Evolutionary conservation across 1,140 invertebrate species (phyloP), one percentile per base, ranked within the genome.

Genomic region (Tachypleus tridentatus): DNA sequence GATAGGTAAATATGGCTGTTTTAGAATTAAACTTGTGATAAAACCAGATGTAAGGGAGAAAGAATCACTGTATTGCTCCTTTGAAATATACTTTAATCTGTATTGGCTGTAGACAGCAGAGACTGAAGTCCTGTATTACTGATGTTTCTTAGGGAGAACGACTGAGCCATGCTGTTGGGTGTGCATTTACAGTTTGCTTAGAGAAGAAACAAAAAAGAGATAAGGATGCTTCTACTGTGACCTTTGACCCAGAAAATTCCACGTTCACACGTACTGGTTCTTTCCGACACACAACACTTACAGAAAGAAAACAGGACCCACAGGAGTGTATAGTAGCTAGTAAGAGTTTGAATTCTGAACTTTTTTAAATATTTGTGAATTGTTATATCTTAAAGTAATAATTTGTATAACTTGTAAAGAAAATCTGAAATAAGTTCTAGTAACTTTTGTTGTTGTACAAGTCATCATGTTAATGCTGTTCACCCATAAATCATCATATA

Each of bases 131-230:
- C 29, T 29, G 29, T 29, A 29, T 29, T 29, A n/a, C 29, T 29
- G 29, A 54, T 54, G 8, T 53, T 62, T 47, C 49, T 53, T 57
- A 62, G 61, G 97, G 97, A 58, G 97, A 99, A 80, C 83, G 97
- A 62, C 79, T 99, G 63, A 97, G 93, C 73, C 97, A 99, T 79
- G 97, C 97, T 0, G 97, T 99, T 52, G 97, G 97, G 8, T 99
- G 97, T 82, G 96, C 97, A 58, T 99, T 99, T 80, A 91, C 94
- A 61, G 91, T 95, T 9, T 99, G 97, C 75, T 78, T 99, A 65
- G 96, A 99, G 77, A 84, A 91, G 70, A 99, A 99, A 79, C 94
- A 98, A 77, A 89, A 93, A 70, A 81, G 97, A 66, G 97, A 99
- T 74, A 96, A 96, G 75, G 94, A 98, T 77, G 87, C 87, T 53